A percentile compares a stretch with the other conserved stretches of the same genome.
Evolutionary conservation across 2,797 vertebrate species (phyloP).

Genomic region (Cryptoblepharus egeriae): DNA sequence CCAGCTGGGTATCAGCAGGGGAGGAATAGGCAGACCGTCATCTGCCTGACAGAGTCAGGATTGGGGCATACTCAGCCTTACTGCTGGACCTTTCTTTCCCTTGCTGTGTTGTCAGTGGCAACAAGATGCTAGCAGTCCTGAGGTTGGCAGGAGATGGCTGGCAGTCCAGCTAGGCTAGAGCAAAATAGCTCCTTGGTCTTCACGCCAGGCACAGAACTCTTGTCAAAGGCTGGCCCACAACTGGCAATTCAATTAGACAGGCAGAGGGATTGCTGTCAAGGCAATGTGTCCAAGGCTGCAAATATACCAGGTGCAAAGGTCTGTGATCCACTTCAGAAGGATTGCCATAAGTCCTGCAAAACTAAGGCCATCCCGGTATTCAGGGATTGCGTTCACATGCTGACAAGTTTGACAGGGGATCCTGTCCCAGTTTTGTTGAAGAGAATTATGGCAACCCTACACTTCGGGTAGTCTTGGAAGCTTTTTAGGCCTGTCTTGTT

Average conservation of each 20-base stretch:
- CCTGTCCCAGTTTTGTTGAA: no score
- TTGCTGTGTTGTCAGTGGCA: constrained; percentile 21
- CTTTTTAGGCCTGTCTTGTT: background rate
- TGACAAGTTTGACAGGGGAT: no score
- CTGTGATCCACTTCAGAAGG: background rate
- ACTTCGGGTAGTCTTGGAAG: no score
- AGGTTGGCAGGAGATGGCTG: constrained; percentile 22
- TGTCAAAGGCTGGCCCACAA: constrained; percentile 12
- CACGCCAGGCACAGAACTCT: background rate
- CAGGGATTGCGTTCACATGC: no score
- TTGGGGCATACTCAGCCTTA: background rate
- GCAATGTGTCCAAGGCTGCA: background rate
- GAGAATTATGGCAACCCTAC: no score
- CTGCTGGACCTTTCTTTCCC: constrained; percentile 5
- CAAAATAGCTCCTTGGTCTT: constrained; percentile 36
- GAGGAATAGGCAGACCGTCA: constrained; percentile 1
- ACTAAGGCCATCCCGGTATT: no score
- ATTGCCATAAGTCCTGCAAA: no score
- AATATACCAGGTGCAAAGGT: background rate
- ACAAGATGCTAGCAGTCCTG: constrained; percentile 23
- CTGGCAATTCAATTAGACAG: background rate
- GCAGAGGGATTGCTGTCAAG: background rate
- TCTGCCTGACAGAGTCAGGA: constrained; percentile 20
- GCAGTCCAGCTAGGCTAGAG: constrained; percentile 2
- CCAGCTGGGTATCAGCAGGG: constrained; percentile 1